phyloP scores from a whole-genome alignment of 1,140 invertebrate species.

The Drosophila athabasca region DNA sequence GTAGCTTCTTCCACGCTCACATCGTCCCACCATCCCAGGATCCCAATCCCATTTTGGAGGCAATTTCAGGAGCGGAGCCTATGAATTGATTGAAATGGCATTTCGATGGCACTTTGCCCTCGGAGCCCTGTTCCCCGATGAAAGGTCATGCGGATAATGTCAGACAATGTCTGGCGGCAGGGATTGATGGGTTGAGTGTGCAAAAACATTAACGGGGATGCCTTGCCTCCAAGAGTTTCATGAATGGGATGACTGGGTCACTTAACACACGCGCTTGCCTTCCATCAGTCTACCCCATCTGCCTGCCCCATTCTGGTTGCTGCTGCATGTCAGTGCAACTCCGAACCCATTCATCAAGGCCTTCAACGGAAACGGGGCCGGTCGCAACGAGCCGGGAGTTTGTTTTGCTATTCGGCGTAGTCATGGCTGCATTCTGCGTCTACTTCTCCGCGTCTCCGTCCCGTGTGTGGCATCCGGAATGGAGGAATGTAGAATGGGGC shows the following conservation, averaged over 20 bases:
- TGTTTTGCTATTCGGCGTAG: slow-evolving; percentile 68
- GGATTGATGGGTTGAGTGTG: slow-evolving; percentile 31
- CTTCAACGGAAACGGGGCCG: slow-evolving; percentile 41
- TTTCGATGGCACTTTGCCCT: slow-evolving; percentile 22
- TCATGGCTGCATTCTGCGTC: slow-evolving; percentile 57
- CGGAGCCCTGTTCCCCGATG: slow-evolving; percentile 22
- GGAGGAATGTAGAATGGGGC: slow-evolving; percentile 1
- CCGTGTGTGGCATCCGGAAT: slow-evolving; percentile 20
- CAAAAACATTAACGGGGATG: slow-evolving; percentile 45
- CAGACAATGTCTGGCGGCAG: slow-evolving; percentile 42
- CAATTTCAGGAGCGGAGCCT: slow-evolving; percentile 45
- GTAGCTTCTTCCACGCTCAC: not conserved
- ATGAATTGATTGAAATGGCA: slow-evolving; percentile 76
- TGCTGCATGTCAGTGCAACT: slow-evolving; percentile 37
- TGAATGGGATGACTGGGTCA: slow-evolving; percentile 27
- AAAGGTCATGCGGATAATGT: slow-evolving; percentile 58
- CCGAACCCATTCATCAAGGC: slow-evolving; percentile 53
- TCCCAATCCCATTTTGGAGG: not conserved
- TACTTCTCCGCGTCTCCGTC: slow-evolving; percentile 4
- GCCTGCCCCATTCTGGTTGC: not conserved
- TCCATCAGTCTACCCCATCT: not conserved
- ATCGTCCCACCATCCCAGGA: no score
- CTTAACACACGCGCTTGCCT: slow-evolving; percentile 29
- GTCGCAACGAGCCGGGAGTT: slow-evolving; percentile 33
- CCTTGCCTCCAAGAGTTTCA: slow-evolving; percentile 21